A percentile compares a stretch with the other conserved stretches of the same genome.
These are phyloP conservation scores for Benthosema pterotum DNA, from an alignment of 2,797 vertebrate species.

Conservation along the genomic window DNA sequence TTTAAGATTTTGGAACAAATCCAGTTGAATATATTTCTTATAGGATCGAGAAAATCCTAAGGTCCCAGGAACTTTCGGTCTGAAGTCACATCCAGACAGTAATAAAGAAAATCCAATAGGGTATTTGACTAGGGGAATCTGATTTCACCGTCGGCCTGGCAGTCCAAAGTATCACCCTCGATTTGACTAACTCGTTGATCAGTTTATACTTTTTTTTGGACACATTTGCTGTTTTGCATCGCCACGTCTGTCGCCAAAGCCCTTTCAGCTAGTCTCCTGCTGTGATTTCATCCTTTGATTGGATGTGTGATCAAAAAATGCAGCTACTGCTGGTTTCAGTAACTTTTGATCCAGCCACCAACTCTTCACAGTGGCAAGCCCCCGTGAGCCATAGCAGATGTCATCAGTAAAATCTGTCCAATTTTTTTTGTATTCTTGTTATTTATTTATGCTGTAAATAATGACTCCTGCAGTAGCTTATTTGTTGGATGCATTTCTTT, in stretches of 20 bases:
- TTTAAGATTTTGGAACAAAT: too few relatives aligned
- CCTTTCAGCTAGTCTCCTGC: background rate
- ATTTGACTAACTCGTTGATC: conserved; percentile 11
- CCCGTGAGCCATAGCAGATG: conserved; percentile 61
- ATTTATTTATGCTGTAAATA: conserved; percentile 71
- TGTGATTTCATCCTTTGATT: too few relatives aligned
- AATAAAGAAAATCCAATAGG: too few relatives aligned
- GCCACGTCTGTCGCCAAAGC: too few relatives aligned
- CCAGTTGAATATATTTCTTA: too few relatives aligned
- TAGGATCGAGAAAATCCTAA: too few relatives aligned
- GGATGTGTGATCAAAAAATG: background rate
- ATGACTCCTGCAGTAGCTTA: conserved; percentile 52
- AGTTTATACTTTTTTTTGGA: conserved; percentile 18
- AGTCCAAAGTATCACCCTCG: background rate
- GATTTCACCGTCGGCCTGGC: conserved; percentile 2
- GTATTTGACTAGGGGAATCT: too few relatives aligned
- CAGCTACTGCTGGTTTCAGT: conserved; percentile 14
- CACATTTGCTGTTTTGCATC: conserved; percentile 8
- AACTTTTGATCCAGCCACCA: conserved; percentile 14
- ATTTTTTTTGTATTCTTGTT: conserved; percentile 47
- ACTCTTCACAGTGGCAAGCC: conserved; percentile 35
- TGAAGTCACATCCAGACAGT: too few relatives aligned
- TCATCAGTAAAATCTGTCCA: conserved; percentile 44
- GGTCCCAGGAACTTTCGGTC: too few relatives aligned
- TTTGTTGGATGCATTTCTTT: conserved; percentile 37